phyloP scores from a whole-genome alignment of 1,140 invertebrate species.

The Ctenoplectra terminalis region DNA sequence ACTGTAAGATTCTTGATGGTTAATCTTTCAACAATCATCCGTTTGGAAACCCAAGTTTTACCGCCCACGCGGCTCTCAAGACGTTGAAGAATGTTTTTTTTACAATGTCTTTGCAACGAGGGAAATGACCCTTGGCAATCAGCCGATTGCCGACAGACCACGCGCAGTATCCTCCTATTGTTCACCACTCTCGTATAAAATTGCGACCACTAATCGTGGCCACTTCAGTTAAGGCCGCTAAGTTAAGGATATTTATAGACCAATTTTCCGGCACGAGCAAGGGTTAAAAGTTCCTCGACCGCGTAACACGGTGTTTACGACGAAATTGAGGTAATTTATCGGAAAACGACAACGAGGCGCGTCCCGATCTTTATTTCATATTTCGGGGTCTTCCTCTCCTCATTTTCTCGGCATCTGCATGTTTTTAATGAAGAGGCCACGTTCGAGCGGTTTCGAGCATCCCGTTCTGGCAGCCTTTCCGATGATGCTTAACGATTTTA shows the following conservation, averaged over 20 bases:
- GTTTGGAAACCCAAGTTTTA: no score
- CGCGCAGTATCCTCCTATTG: no score
- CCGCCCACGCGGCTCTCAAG: no score
- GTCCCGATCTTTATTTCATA: neutral
- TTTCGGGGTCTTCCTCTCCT: neutral
- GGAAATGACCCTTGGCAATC: neutral
- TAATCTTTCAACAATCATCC: no score
- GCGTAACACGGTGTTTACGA: neutral
- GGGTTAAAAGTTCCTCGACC: neutral
- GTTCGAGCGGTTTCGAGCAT: slow-evolving; percentile 19
- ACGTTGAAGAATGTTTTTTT: no score
- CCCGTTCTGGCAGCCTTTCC: neutral
- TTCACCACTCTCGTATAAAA: neutral
- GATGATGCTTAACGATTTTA: slow-evolving; percentile 18
- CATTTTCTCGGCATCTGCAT: slow-evolving; percentile 39
- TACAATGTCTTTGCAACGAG: neutral
- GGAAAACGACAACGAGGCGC: slow-evolving; percentile 2
- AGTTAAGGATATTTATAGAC: slow-evolving; percentile 19
- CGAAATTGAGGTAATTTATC: slow-evolving; percentile 51
- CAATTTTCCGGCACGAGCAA: neutral
- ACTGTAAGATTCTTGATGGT: no score
- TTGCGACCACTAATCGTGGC: neutral
- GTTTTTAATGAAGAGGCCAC: slow-evolving; percentile 45
- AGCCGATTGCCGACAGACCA: no score
- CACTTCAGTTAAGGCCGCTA: no score